These are phyloP conservation scores for Blera fallax DNA, from an alignment of 2,888 invertebrate species.

Conservation along the genomic window DNA sequence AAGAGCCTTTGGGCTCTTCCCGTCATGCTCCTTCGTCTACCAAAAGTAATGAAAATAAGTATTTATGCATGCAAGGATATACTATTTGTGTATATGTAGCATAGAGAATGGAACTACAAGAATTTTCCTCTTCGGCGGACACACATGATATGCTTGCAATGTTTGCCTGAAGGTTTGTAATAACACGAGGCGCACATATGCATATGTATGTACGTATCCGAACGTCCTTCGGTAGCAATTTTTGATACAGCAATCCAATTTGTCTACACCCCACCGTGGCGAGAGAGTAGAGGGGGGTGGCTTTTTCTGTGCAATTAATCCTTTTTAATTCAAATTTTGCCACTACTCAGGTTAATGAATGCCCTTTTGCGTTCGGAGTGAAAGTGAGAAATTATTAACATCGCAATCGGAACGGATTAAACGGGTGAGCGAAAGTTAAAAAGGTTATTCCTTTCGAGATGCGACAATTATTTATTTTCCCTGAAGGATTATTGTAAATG, in stretches of 20 bases:
- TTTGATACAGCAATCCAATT: constrained; percentile 16
- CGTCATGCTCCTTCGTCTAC: background rate
- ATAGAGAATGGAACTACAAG: background rate
- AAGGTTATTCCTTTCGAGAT: background rate
- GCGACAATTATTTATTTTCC: constrained; percentile 8
- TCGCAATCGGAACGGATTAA: constrained; percentile 25
- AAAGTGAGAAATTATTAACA: constrained; percentile 34
- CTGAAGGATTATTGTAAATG: constrained; percentile 47
- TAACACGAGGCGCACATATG: background rate
- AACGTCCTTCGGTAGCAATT: background rate
- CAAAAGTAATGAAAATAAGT: background rate
- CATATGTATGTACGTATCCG: too few species aligned
- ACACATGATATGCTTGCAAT: background rate
- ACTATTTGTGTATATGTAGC: background rate
- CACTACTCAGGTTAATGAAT: constrained; percentile 37
- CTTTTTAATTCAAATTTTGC: constrained; percentile 21
- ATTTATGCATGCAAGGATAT: background rate
- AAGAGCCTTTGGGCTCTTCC: constrained; percentile 22
- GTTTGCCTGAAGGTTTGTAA: constrained; percentile 11
- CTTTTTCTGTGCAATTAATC: constrained; percentile 48
- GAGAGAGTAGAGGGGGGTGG: background rate
- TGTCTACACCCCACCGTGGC: background rate
- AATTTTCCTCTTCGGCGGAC: background rate
- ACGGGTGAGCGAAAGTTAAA: background rate
- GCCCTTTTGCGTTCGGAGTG: background rate